Conservation (phyloP, 2,797 vertebrate genomes). For the Phalanger gymnotis region DNA sequence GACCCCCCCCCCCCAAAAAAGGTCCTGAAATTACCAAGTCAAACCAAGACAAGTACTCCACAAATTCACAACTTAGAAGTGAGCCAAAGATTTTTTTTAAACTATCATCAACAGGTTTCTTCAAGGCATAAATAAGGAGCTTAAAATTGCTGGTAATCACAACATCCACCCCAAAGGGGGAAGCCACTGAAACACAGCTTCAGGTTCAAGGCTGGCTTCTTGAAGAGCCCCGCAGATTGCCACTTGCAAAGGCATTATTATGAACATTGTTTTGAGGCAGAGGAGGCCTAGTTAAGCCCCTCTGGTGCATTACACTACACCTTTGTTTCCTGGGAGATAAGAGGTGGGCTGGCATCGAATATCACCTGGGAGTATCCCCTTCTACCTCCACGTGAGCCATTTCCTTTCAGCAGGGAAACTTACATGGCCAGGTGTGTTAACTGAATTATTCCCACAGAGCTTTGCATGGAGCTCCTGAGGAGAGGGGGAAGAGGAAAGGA, state of each 20-base stretch:
- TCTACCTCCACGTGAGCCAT: constrained; percentile 58
- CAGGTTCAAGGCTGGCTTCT: constrained; percentile 17
- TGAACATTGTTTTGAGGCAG: neutral
- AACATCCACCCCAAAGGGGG: neutral
- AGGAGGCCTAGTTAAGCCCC: constrained; percentile 66
- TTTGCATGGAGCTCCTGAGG: constrained; percentile 47
- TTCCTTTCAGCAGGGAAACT: constrained; percentile 75
- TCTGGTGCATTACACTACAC: constrained; percentile 68
- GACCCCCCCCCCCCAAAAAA: neutral
- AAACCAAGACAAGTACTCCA: neutral
- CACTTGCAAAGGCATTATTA: constrained; percentile 56
- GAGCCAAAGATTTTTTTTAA: neutral
- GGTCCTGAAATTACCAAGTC: neutral
- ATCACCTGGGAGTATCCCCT: constrained; percentile 50
- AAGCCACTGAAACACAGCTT: constrained; percentile 33
- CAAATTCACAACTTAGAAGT: neutral
- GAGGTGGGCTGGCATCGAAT: constrained; percentile 69
- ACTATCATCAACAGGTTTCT: neutral
- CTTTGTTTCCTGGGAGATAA: constrained; percentile 78
- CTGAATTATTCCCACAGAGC: constrained; percentile 40
- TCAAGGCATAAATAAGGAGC: neutral
- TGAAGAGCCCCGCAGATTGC: constrained; percentile 41
- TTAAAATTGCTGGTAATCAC: constrained; percentile 38
- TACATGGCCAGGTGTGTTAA: constrained; percentile 62
- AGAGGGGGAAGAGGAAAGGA: constrained; percentile 40